Percentiles rank a stretch among this genome's conserved stretches.
These are phyloP conservation scores for Australoheros facetus DNA, from an alignment of 2,797 vertebrate species.

Conservation along the genomic window DNA sequence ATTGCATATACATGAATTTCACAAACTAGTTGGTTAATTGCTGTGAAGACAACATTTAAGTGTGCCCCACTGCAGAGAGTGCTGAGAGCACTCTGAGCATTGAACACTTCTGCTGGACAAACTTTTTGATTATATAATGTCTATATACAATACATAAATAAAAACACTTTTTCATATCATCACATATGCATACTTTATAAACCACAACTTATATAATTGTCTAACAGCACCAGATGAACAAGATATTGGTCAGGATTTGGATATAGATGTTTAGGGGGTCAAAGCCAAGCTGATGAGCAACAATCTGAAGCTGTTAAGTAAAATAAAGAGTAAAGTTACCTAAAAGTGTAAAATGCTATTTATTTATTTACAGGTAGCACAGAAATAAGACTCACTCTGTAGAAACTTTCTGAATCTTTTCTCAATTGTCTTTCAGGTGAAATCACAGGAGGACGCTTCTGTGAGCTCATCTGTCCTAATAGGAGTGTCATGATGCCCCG, in stretches of 20 bases:
- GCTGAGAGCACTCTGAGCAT: too few relatives aligned
- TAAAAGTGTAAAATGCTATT: not conserved
- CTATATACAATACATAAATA: too few relatives aligned
- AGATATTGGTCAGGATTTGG: not conserved
- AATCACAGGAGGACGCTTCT: constrained; percentile 66
- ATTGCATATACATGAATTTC: too few relatives aligned
- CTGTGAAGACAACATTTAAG: too few relatives aligned
- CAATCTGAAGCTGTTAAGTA: not conserved
- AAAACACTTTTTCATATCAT: too few relatives aligned
- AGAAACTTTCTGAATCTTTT: not conserved
- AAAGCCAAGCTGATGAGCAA: not conserved
- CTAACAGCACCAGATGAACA: not conserved
- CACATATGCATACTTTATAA: not conserved
- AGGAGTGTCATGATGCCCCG: constrained; percentile 72
- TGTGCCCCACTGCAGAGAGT: too few relatives aligned
- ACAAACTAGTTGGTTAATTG: too few relatives aligned
- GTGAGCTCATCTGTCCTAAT: constrained; percentile 63
- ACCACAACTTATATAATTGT: not conserved
- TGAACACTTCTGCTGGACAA: too few relatives aligned
- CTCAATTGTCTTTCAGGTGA: constrained; percentile 74
- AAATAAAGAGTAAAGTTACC: not conserved
- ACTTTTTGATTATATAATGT: too few relatives aligned
- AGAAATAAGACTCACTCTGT: not conserved
- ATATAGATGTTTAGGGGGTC: not conserved
- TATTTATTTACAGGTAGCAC: not conserved